Evolutionary conservation across 2,888 invertebrate species (phyloP), one percentile per base, ranked within the genome.

Genomic region (Melipona bicolor): DNA sequence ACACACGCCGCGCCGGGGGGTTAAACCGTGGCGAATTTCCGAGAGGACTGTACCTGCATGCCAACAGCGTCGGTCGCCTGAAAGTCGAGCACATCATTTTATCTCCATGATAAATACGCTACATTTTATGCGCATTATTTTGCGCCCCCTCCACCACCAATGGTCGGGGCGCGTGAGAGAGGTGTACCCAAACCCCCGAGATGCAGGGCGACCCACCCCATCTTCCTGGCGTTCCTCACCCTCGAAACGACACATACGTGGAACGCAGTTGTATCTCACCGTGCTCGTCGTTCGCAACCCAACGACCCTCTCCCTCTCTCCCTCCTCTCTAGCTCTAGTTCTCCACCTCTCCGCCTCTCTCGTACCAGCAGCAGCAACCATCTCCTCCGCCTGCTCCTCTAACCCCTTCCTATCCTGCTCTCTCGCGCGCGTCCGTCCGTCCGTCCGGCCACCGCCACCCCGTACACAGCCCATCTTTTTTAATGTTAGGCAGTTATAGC

Each of bases 401-500:
- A 84, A 84, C 84, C 84, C 84, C 78, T 86, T 86, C 81, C 86
- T 83, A 81, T 86, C 87, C 88, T 83, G 84, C 89, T 89, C 87
- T 75, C 89, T 88, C 89, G 78, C 80, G 80, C 86, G 87, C 79
- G 72, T 61, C 61, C 61, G 61, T 61, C 61, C 64, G 59, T 83
- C 79, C 87, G 77, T 79, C 74, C 91, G 87, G 87, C 86, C 89
- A 86, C 87, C 90, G 88, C 90, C 89, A 89, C 87, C 92, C 89
- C 90, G 91, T 91, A 92, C 92, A 92, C 92, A 93, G 93, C 91
- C 94, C 94, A 94, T 94, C 94, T 94, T 94, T 94, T 94, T 94
- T 94, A 94, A 94, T 94, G 94, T 94, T 93, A 92, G 94, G 94
- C 94, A 94, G 94, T 94, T 94, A 94, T 93, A 94, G 94, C 92